Conservation (phyloP, 2,888 invertebrate species). For the Dexiosoma caninum region DNA sequence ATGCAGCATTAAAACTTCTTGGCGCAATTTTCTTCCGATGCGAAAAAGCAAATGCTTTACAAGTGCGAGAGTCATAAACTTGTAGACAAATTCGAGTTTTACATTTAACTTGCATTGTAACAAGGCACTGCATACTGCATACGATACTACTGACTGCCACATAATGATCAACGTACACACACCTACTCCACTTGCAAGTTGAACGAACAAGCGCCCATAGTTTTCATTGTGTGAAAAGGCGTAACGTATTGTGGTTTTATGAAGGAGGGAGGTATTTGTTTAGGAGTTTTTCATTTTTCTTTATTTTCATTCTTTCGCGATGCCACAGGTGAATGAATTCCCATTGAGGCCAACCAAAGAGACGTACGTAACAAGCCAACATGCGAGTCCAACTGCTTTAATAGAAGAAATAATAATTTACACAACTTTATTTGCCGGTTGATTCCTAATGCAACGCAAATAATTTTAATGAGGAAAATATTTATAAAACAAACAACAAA, state of each 20-base stretch:
- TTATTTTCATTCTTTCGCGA: not conserved
- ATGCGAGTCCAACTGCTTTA: not conserved
- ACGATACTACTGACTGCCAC: too few relatives aligned
- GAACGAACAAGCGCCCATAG: not conserved
- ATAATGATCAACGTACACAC: conserved; percentile 21
- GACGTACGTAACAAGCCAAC: not conserved
- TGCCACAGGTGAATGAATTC: conserved; percentile 49
- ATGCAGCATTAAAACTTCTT: conserved; percentile 24
- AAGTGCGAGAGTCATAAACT: conserved; percentile 60
- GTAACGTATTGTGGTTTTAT: conserved; percentile 28
- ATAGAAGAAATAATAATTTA: conserved; percentile 14
- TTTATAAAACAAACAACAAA: not conserved
- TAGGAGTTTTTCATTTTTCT: not conserved
- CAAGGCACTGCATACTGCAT: too few relatives aligned
- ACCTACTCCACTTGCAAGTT: not conserved
- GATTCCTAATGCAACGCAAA: not conserved
- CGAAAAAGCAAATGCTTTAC: conserved; percentile 7
- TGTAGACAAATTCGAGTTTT: conserved; percentile 59
- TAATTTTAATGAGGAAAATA: not conserved
- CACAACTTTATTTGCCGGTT: conserved; percentile 16
- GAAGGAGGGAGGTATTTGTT: conserved; percentile 7
- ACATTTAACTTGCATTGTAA: conserved; percentile 40
- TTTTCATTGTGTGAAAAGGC: conserved; percentile 13
- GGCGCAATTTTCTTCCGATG: not conserved
- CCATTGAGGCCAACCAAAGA: not conserved